Conservation (phyloP, 2,888 invertebrate species). For the Hydrotaea diabolus region DNA sequence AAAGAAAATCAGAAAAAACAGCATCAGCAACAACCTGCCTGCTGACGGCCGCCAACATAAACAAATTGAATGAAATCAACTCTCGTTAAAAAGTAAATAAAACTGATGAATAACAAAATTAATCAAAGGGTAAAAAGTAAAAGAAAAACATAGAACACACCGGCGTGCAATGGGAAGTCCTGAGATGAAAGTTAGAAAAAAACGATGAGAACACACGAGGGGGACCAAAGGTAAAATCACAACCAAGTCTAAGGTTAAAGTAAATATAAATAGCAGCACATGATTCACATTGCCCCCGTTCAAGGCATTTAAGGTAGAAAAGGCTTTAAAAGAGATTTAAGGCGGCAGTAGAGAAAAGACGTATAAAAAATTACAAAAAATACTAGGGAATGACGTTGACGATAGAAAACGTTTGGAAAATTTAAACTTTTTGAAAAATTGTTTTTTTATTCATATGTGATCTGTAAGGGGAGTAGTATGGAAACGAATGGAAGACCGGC, state of each 20-base stretch:
- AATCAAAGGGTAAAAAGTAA: slow-evolving; percentile 56
- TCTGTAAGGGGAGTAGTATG: neutral
- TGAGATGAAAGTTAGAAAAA: slow-evolving; percentile 23
- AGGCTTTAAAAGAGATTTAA: slow-evolving; percentile 20
- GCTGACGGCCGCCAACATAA: slow-evolving; percentile 74
- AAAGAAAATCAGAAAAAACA: neutral
- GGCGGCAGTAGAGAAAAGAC: neutral
- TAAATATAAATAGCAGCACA: slow-evolving; percentile 51
- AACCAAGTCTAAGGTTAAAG: slow-evolving; percentile 66
- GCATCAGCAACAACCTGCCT: slow-evolving; percentile 32
- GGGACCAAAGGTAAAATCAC: slow-evolving; percentile 18
- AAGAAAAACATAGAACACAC: slow-evolving; percentile 42
- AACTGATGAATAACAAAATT: slow-evolving; percentile 77
- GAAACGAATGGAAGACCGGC: neutral
- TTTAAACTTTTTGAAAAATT: slow-evolving; percentile 19
- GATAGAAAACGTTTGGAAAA: neutral
- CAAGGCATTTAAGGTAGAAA: slow-evolving; percentile 62
- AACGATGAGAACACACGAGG: neutral
- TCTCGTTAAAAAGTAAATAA: slow-evolving; percentile 80
- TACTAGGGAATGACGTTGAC: neutral
- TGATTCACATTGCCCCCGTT: slow-evolving; percentile 25
- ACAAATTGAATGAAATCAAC: slow-evolving; percentile 80
- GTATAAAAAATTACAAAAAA: neutral
- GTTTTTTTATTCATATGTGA: slow-evolving; percentile 13
- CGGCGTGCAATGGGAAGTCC: slow-evolving; percentile 1